Evolutionary conservation across 2,797 vertebrate genomes (phyloP), one percentile per base, ranked within the genome.

Genomic region (Apogon hyalosoma): DNA sequence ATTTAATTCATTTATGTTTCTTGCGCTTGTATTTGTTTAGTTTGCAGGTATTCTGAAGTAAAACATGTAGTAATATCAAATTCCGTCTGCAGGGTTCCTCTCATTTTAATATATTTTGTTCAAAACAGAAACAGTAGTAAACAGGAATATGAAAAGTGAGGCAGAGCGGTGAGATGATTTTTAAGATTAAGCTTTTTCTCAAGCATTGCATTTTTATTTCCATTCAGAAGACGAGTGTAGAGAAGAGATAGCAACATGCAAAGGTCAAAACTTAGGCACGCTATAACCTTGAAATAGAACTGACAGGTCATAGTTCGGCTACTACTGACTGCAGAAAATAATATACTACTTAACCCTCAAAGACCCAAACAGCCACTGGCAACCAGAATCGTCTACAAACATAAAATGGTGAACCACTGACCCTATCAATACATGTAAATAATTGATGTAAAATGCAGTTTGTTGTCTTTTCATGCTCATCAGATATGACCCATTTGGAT

Each of bases 31-130:
- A 47, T 69, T 69, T 86, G 69, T 76, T 76, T 58, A 47, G 52
- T 58, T 63, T 69, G 43, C 57, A 58, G 54, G 54, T 75, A 14
- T 63, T 47, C 51, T 69, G 39, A 67, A 60, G 57, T 76, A 48
- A 63, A 78, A 82, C n/a, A 66, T 57, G 28, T n/a, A 38, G 43
- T 40, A 60, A 73, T 69, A 71, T 62, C 24, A 63, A 43, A 66
- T 63, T 77, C 41, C 60, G 61, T 78, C 51, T 58, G 41, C 38
- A 12, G 38, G 15, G 6, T 24, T 50, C 12, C 14, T 51, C n/a
- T 51, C 33, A 52, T 63, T 78, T 80, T 73, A 79, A 66, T 80
- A 69, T 55, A 51, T 38, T 39, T 55, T 47, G 18, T 50, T 75
- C 47, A 69, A 53, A 55, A 40, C 38, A 28, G 19, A 55, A 24